phyloP scores from a whole-genome alignment of 2,888 invertebrate species.

The Apamea epomidion region DNA sequence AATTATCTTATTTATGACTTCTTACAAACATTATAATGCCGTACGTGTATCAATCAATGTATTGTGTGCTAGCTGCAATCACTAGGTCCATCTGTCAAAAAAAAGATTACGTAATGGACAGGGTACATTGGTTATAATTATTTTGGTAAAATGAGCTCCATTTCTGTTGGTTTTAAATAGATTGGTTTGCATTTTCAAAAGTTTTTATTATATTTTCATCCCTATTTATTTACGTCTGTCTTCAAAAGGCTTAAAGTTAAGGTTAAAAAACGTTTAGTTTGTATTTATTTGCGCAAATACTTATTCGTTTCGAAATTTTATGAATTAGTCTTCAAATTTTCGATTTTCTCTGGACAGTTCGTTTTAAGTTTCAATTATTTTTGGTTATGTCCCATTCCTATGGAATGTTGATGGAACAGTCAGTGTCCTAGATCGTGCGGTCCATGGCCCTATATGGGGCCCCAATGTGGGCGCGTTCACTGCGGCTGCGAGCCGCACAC shows the following conservation, averaged over 20 bases:
- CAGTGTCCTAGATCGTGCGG: background rate
- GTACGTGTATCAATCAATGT: too few relatives aligned
- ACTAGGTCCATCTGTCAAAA: too few relatives aligned
- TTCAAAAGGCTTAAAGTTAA: background rate
- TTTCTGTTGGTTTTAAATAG: background rate
- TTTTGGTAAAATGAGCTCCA: background rate
- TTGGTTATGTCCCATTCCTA: background rate
- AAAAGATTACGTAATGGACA: too few relatives aligned
- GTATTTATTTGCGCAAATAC: background rate
- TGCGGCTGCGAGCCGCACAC: too few relatives aligned
- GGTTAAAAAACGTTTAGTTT: background rate
- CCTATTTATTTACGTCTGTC: background rate
- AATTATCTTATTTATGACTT: too few relatives aligned
- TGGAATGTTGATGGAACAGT: too few relatives aligned
- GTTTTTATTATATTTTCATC: background rate
- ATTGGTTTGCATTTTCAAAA: background rate
- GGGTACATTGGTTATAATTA: background rate
- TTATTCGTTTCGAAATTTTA: background rate
- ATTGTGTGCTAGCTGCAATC: too few relatives aligned
- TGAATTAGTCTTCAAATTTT: background rate
- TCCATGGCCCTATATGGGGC: too few relatives aligned
- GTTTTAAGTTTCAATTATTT: background rate
- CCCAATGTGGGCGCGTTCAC: too few relatives aligned
- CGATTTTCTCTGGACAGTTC: background rate
- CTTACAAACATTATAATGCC: too few relatives aligned